Conservation (phyloP, 2,113 vertebrate species). For the Dipodomys merriami region DNA sequence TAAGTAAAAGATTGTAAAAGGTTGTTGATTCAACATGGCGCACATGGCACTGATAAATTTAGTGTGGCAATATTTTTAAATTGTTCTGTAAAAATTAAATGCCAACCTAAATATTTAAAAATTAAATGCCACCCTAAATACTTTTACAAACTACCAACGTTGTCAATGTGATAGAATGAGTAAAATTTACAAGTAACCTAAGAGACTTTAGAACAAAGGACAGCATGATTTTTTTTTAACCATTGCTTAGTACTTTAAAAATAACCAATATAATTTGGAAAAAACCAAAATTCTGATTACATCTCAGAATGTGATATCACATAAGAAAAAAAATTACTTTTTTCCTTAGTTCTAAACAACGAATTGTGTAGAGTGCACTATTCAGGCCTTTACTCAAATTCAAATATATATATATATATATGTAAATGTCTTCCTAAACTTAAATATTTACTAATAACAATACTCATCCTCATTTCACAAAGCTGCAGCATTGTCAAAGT, state of each 20-base stretch:
- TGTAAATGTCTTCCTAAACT: neutral
- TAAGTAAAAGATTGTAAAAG: constrained; percentile 12
- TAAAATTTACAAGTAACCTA: constrained; percentile 44
- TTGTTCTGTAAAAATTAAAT: constrained; percentile 41
- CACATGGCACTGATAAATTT: constrained; percentile 21
- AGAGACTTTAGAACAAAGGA: constrained; percentile 59
- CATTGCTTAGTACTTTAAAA: constrained; percentile 38
- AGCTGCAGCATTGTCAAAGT: neutral
- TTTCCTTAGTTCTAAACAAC: constrained; percentile 1
- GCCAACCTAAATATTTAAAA: neutral
- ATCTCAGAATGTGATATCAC: constrained; percentile 27
- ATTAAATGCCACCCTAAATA: constrained; percentile 54
- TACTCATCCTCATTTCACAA: neutral
- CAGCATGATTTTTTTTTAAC: neutral
- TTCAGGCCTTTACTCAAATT: constrained; percentile 40
- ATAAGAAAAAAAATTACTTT: constrained; percentile 3
- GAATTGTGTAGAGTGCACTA: neutral
- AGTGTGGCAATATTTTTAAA: constrained; percentile 44
- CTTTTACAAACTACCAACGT: constrained; percentile 31
- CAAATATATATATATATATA: neutral
- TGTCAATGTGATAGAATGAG: neutral
- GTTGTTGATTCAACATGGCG: constrained; percentile 18
- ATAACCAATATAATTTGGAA: constrained; percentile 30
- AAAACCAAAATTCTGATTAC: constrained; percentile 2
- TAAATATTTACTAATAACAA: constrained; percentile 1